Base-by-base conservation (phyloP, 1,140 invertebrate genomes). In the Diorhabda carinulata region DNA sequence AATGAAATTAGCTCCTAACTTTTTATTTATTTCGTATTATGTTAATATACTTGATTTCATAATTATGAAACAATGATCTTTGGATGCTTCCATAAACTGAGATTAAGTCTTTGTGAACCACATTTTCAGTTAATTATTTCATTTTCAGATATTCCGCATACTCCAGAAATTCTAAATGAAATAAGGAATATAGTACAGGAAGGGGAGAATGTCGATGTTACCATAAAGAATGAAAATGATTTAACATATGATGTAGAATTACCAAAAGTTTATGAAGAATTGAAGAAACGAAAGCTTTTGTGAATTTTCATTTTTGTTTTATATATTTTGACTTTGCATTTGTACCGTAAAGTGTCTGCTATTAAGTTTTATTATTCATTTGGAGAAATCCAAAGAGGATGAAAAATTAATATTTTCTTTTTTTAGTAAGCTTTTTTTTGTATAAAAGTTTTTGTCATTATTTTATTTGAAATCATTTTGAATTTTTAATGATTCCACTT, bases 171-270 rank as follows among this genome's bases (percentile, higher is more conserved):
- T 43, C 5, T 67, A 5, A 57, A 64, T 3, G 56, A 43, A 57
- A 5, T 74, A n/a, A 72, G 56, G 41, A 47, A 70, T 43, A 8
- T 72, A n/a, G 44, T 74, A 40, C 25, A 61, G 2, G 73, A 74
- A 60, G 70, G 68, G 7, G n/a, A 61, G 5, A 4, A 60, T 4
- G 9, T 70, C 5, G 58, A 61, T 3, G 62, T 72, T 3, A 63
- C 66, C 9, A 42, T 74, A 4, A 74, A 72, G 42, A 57, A 45
- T 10, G 52, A 62, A 56, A 70, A 73, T 9, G 68, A 64, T 6
- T n/a, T 61, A 3, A 64, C 65, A 62, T 70, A 70, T 57, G 41
- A 67, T 40, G 70, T 74, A n/a, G 68, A 68, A 47, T 62, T 72
- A 40, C 73, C 73, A 43, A 41, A 45, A 44, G 43, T 70, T 47